These are phyloP conservation scores for Dissostichus mawsoni DNA, from an alignment of 2,113 vertebrate genomes.

Conservation along the genomic window DNA sequence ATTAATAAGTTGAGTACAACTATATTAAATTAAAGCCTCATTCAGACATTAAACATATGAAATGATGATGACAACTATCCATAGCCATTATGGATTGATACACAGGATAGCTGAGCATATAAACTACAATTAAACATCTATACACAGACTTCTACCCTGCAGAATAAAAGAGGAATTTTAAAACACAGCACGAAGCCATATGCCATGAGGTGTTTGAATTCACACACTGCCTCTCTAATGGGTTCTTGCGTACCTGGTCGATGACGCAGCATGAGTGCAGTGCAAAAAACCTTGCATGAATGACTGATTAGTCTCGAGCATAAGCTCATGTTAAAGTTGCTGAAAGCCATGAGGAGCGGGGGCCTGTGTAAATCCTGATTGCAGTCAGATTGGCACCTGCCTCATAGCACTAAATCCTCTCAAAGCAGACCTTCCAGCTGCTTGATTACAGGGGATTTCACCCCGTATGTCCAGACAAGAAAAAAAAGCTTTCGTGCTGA, in stretches of 20 bases:
- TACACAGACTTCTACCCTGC: background rate
- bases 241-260: background rate
- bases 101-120: no score
- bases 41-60: no score
- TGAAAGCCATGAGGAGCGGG: constrained; percentile 14
- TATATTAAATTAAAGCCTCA: no score
- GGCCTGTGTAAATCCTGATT: constrained; percentile 66
- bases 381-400: constrained; percentile 71
- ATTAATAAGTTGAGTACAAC: no score
- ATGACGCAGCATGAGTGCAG: background rate
- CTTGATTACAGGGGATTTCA: constrained; percentile 75
- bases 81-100: no score
- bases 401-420: constrained; percentile 69
- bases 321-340: constrained; percentile 31
- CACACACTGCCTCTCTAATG: constrained; percentile 5
- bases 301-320: constrained; percentile 31
- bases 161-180: background rate
- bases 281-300: constrained; percentile 26
- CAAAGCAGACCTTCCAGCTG: constrained; percentile 67
- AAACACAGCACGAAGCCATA: background rate
- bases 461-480: constrained; percentile 44
- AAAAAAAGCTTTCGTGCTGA: constrained; percentile 57
- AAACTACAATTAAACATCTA: background rate
- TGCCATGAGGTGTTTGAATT: constrained; percentile 1
- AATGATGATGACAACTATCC: no score